Conservation (phyloP, 1,140 invertebrate genomes). For the Drosophila pseudoobscura region DNA sequence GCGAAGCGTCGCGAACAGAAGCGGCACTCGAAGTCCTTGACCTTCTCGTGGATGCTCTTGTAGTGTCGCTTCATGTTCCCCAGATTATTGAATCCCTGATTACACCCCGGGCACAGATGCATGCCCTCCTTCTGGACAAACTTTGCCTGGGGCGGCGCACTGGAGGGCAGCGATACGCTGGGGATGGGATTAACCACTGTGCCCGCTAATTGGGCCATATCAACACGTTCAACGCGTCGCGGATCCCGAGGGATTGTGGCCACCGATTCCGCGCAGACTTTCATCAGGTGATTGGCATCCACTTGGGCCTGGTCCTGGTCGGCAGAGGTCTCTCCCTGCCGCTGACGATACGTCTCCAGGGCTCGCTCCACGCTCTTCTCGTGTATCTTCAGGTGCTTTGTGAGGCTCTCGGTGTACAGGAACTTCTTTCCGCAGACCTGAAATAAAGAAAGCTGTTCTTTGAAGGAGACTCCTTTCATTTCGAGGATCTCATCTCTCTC, state of each 20-base stretch:
- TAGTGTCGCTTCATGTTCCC: slow-evolving; percentile 80
- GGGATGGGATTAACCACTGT: slow-evolving; percentile 76
- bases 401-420: slow-evolving; percentile 71
- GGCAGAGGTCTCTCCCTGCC: slow-evolving; percentile 47
- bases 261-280: slow-evolving; percentile 76
- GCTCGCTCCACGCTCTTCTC: slow-evolving; percentile 74
- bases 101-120: slow-evolving; percentile 73
- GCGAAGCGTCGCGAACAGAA: slow-evolving; percentile 75
- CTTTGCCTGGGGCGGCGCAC: slow-evolving; percentile 31
- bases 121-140: slow-evolving; percentile 72
- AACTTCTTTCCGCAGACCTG: slow-evolving; percentile 68
- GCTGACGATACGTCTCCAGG: slow-evolving; percentile 70
- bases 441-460: background rate
- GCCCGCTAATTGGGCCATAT: slow-evolving; percentile 69
- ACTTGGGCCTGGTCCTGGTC: slow-evolving; percentile 9
- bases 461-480: background rate
- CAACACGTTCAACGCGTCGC: slow-evolving; percentile 71
- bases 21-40: slow-evolving; percentile 80
- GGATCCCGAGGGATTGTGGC: slow-evolving; percentile 73
- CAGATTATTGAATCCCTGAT: slow-evolving; percentile 73
- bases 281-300: slow-evolving; percentile 62
- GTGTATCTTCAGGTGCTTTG: slow-evolving; percentile 75
- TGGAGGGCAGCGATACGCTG: slow-evolving; percentile 47
- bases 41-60: slow-evolving; percentile 77
- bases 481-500: background rate